Evolutionary conservation across 2,888 invertebrate genomes (phyloP).

Genomic region (Lamellibrachia satsuma): DNA sequence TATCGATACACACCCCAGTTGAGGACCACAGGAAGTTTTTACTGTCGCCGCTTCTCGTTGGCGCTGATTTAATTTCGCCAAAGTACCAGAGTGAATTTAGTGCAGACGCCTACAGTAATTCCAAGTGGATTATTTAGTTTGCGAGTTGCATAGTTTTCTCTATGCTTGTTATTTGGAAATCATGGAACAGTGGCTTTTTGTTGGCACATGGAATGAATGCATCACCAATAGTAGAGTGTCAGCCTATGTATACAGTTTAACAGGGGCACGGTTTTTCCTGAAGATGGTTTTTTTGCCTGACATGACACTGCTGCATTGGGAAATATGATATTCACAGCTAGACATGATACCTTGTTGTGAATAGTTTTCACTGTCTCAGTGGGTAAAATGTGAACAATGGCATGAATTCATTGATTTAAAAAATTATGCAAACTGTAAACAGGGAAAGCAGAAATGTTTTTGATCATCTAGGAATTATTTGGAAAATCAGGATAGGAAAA

Average conservation of each 20-base stretch:
- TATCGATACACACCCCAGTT: not conserved
- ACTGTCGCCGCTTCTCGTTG: not conserved
- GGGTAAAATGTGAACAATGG: not conserved
- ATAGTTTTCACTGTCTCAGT: not conserved
- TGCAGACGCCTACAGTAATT: not conserved
- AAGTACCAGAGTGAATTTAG: not conserved
- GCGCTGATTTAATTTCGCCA: not conserved
- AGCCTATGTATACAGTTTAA: not conserved
- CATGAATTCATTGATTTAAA: not conserved
- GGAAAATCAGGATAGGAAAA: not conserved
- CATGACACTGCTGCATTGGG: not conserved
- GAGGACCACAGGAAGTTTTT: not conserved
- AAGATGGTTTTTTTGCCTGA: not conserved
- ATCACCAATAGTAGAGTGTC: not conserved
- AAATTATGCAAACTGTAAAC: not conserved
- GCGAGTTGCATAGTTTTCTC: not conserved
- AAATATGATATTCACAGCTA: not conserved
- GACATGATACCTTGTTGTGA: not conserved
- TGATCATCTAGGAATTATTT: not conserved
- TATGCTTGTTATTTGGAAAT: conserved; percentile 4
- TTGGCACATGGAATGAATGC: not conserved
- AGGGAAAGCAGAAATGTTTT: not conserved
- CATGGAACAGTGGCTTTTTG: not conserved
- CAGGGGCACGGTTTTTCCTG: not conserved
- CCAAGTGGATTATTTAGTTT: not conserved